These are phyloP conservation scores for Calephelis perditalis DNA, from an alignment of 2,888 invertebrate species.

Conservation along the genomic window DNA sequence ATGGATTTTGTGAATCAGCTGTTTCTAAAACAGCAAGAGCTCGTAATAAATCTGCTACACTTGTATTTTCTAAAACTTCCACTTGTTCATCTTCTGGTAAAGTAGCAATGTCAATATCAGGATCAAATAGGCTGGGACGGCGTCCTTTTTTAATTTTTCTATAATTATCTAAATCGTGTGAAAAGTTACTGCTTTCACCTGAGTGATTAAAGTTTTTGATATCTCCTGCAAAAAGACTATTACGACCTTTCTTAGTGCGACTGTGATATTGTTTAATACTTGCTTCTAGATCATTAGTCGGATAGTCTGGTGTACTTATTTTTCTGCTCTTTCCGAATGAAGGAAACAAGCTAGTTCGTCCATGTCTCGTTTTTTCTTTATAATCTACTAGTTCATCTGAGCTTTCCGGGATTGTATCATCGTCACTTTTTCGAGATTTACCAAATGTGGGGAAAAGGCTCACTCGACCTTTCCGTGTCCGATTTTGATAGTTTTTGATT, in stretches of 20 bases:
- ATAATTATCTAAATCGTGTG: constrained; percentile 57
- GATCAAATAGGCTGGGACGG: constrained; percentile 65
- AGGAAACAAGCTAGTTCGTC: constrained; percentile 61
- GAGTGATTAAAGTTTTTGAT: constrained; percentile 40
- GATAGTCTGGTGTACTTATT: constrained; percentile 46
- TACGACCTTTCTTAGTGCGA: constrained; percentile 50
- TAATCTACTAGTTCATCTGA: constrained; percentile 66
- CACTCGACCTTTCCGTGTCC: constrained; percentile 60
- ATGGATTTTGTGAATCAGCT: constrained; percentile 39
- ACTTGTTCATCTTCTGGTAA: constrained; percentile 69
- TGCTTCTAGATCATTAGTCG: constrained; percentile 53
- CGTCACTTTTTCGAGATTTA: constrained; percentile 47
- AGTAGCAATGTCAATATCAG: constrained; percentile 57
- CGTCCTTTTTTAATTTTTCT: constrained; percentile 60
- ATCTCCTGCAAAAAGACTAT: constrained; percentile 49
- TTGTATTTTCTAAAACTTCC: constrained; percentile 87
- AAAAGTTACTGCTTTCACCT: constrained; percentile 40
- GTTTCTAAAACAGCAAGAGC: constrained; percentile 84
- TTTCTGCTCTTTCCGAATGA: constrained; percentile 65
- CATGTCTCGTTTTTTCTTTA: constrained; percentile 58
- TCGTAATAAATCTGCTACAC: constrained; percentile 88
- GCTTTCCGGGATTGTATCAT: constrained; percentile 60
- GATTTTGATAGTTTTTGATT: constrained; percentile 59
- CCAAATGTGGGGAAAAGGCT: constrained; percentile 68
- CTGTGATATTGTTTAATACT: constrained; percentile 63